Base-by-base conservation (phyloP, 2,888 invertebrate genomes). In the Ophion slaviceki region DNA sequence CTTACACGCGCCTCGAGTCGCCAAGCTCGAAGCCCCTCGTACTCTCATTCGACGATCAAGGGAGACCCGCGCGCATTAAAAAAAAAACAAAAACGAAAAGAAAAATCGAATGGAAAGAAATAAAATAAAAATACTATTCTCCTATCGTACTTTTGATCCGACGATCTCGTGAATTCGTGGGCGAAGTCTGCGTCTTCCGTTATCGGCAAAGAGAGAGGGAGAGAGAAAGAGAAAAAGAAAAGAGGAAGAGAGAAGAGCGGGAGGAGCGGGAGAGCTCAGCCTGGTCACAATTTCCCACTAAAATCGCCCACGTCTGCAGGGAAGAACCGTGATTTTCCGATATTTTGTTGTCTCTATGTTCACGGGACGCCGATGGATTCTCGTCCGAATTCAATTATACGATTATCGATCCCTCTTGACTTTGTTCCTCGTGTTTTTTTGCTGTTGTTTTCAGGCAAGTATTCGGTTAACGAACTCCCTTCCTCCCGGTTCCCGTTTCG, bases 1-100 rank as follows among this genome's bases (percentile, higher is more conserved):
- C 85, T 85, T 85, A 82, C 82, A 82, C 82, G 79, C 79, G 71
- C 68, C 72, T 70, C 81, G 75, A 82, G 72, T 85, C 78, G 85
- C 78, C 78, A 85, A 77, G 67, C 80, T 78, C 84, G 81, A 81
- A 81, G 74, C 81, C 53, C 47, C 61, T 32, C 72, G 5, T 53
- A 17, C 53, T 71, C 28, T 28, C n/a, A 20, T 36, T 71, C 64
- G 45, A 45, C 40, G n/a, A 14, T 71, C 53, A 70, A 67, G 70
- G 14, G 14, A 76, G 64, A 72, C 74, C 59, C 32, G 70, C 72
- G 32, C 76, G 57, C 71, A 36, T 61, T 24, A 47, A 64, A 47
- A 66, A 66, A 53, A 66, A 76, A 66, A 28, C n/a, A 71, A 68
- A 61, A 61, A 78, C 53, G 53, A 14, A 53, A 53, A 17, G 53